These are phyloP conservation scores for Apis laboriosa DNA, from an alignment of 1,140 invertebrate species.

Conservation along the genomic window DNA sequence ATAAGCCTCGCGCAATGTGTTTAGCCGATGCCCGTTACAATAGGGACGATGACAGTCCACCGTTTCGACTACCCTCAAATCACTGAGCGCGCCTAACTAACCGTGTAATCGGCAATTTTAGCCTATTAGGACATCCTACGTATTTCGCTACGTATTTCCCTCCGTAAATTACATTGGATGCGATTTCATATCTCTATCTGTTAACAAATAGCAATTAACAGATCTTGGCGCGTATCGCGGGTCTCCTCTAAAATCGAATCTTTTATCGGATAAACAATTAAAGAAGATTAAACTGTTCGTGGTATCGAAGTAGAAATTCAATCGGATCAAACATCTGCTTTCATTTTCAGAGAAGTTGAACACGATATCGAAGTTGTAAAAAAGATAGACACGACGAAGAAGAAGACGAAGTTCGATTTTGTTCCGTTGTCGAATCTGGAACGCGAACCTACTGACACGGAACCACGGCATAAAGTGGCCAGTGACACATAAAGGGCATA, in stretches of 20 bases:
- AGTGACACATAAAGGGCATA: conserved; percentile 81
- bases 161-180: conserved; percentile 13
- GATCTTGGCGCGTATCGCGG: not conserved
- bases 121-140: conserved; percentile 70
- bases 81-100: conserved; percentile 78
- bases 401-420: too few species aligned
- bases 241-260: not conserved
- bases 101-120: conserved; percentile 79
- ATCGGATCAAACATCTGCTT: not conserved
- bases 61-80: conserved; percentile 73
- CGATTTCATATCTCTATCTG: too few species aligned
- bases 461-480: conserved; percentile 74
- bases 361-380: too few species aligned
- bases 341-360: not conserved
- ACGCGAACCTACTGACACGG: conserved; percentile 53
- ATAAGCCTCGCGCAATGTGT: not conserved
- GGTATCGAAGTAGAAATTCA: not conserved
- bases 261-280: not conserved
- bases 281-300: not conserved
- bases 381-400: too few species aligned
- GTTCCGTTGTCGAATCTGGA: not conserved
- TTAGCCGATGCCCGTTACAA: conserved; percentile 22
- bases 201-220: conserved; percentile 44
- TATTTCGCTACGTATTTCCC: not conserved
- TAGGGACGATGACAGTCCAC: conserved; percentile 69